A percentile compares a stretch with the other conserved stretches of the same genome.
These are phyloP conservation scores for Perca fluviatilis DNA, from an alignment of 2,113 vertebrate species.

Conservation along the genomic window DNA sequence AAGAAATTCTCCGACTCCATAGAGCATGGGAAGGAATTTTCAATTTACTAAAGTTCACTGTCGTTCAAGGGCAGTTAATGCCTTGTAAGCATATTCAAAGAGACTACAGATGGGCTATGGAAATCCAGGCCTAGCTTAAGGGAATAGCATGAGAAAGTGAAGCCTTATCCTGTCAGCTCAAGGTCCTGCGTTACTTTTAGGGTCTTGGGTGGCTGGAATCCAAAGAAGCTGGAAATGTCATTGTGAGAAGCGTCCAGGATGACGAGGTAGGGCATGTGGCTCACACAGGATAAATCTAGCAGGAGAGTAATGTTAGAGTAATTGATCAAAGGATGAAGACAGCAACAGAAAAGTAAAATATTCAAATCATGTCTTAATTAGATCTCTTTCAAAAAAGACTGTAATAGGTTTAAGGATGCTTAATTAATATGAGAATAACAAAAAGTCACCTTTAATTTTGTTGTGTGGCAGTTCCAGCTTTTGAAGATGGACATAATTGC, in stretches of 20 bases:
- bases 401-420: background rate
- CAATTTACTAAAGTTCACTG: slow-evolving; percentile 49
- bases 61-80: slow-evolving; percentile 73
- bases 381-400: background rate
- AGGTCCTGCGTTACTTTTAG: slow-evolving; percentile 87
- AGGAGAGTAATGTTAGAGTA: slow-evolving; percentile 33
- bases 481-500: slow-evolving; percentile 88
- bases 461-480: slow-evolving; percentile 92
- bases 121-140: slow-evolving; percentile 66
- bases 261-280: slow-evolving; percentile 90
- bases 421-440: background rate
- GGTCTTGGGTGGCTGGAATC: slow-evolving; percentile 89
- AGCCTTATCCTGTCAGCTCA: slow-evolving; percentile 75
- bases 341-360: background rate
- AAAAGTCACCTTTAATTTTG: slow-evolving; percentile 89
- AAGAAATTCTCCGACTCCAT: slow-evolving; percentile 27
- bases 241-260: slow-evolving; percentile 91
- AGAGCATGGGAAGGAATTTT: slow-evolving; percentile 29
- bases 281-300: slow-evolving; percentile 93
- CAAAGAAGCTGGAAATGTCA: slow-evolving; percentile 86
- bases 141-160: slow-evolving; percentile 66
- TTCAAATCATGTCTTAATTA: background rate
- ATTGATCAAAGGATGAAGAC: slow-evolving; percentile 4
- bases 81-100: slow-evolving; percentile 72
- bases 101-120: slow-evolving; percentile 77